Percentiles rank a stretch among this genome's conserved stretches.
These are phyloP conservation scores for Leptopilina syphax DNA, from an alignment of 2,888 invertebrate species.

Conservation along the genomic window DNA sequence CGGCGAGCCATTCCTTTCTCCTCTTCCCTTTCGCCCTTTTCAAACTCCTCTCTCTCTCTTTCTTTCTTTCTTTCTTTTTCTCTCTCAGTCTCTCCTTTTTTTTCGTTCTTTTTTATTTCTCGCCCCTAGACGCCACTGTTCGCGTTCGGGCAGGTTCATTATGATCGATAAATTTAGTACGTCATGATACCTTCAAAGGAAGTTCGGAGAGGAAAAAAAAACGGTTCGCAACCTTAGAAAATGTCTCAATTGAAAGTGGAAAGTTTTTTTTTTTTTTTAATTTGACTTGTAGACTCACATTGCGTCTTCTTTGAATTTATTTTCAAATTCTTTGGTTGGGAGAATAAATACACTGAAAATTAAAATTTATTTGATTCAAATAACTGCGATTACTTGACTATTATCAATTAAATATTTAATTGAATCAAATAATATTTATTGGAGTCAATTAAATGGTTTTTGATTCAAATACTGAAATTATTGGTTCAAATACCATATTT, in stretches of 20 bases:
- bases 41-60: slow-evolving; percentile 24
- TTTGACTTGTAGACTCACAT: background rate
- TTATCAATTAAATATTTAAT: too few species aligned
- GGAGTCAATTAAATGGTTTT: too few species aligned
- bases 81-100: background rate
- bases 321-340: background rate
- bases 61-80: too few species aligned
- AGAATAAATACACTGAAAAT: too few species aligned
- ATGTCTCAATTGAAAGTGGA: slow-evolving; percentile 33
- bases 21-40: slow-evolving; percentile 38
- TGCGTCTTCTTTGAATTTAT: background rate
- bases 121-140: slow-evolving; percentile 40
- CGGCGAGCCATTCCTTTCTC: slow-evolving; percentile 42
- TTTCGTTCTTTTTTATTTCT: slow-evolving; percentile 8
- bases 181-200: slow-evolving; percentile 42
- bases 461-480: too few species aligned
- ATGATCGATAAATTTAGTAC: slow-evolving; percentile 48
- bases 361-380: too few species aligned
- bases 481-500: too few species aligned
- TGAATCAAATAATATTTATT: too few species aligned
- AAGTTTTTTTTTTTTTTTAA: background rate
- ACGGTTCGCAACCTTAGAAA: slow-evolving; percentile 41
- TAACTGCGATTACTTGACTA: too few species aligned
- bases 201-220: slow-evolving; percentile 31
- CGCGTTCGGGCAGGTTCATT: slow-evolving; percentile 46